Evolutionary conservation across 1,140 invertebrate species (phyloP), one percentile per base, ranked within the genome.

Genomic region (Cotesia vestalis): DNA sequence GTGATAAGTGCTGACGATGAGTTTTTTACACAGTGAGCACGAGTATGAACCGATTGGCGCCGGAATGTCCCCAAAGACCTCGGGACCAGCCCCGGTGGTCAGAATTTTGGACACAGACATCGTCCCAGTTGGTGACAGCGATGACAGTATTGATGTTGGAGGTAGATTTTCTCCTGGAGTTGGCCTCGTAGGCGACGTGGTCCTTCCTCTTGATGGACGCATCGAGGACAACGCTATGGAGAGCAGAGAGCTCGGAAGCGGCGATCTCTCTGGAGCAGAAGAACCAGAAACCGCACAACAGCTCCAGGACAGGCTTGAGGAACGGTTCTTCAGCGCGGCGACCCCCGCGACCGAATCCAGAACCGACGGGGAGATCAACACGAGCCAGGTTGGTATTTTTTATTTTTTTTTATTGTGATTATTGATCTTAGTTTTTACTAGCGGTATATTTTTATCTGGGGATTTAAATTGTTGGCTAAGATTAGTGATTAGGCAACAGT

Each of bases 11-110:
- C 52, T 66, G 59, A 12, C 3, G 40, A 79, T 75, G 69, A 20
- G 71, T 74, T 74, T 66, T 73, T 34, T 72, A 66, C 57, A 38
- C 52, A 74, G 73, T 88, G 94, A 95, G 89, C 94, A 96, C 90
- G 93, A 95, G 84, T 96, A 95, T 88, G 94, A 95, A 88, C 93
- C 93, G 74, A 91, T 95, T 79, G 79, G 79, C 53, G 81, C 83
- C 60, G 80, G 85, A 17, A 69, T 69, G 81, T 86, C 77, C 82
- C 86, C 75, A 81, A 86, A 72, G 84, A 84, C 76, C 77, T 81
- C 76, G 71, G 80, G 69, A 53, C 73, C 66, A 77, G 86, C 83
- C 63, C 87, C 79, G 79, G 85, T 84, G 74, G 86, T 85, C 79
- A 76, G 84, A 78, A 81, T 88, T 81, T 80, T 78, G 79, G 79